Evolutionary conservation across 2,888 invertebrate genomes (phyloP), one percentile per base, ranked within the genome.

Genomic region (Phyllotreta striolata): DNA sequence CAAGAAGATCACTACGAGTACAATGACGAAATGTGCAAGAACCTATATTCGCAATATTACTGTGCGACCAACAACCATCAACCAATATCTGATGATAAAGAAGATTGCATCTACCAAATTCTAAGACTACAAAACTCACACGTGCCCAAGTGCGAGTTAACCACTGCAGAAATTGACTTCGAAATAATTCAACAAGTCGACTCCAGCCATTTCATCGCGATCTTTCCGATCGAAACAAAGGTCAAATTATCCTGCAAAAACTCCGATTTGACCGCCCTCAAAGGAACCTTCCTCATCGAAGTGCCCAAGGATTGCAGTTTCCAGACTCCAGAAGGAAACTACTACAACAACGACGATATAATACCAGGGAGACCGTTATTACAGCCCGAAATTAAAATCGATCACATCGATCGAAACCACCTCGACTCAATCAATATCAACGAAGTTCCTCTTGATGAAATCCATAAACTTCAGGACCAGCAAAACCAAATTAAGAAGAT

Each of bases 1-100:
- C 44, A 44, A 10, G 44, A 9, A 44, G 14, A 44, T 44, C 44
- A 14, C 9, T 44, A 44, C 4, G 44, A 44, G 44, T 44, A 44
- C 44, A 44, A 14, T 3, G 44, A 44, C 10, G 44, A 44, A 44
- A 14, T 13, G 12, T 44, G 44, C 10, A 10, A 44, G 14, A 44
- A 44, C 10, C 10, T 44, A 13, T 14, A 44, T 6, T 10, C 44
- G 7, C 10, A 13, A 44, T 44, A 44, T 10, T 44, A 12, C 10
- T 44, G 44, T 12, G 12, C 1, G 6, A 44, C 44, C 10, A 44
- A 9, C 44, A 10, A 44, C 10, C n/a, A n/a, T n/a, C 9, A 7
- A 12, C 1, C 12, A 44, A 10, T 13, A 9, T 1, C 24, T 24
- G 14, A 6, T 4, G 14, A 12, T 10, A 44, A 7, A 10, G 44